Conservation (phyloP, 2,888 invertebrate genomes). For the Galerucella calmariensis region DNA sequence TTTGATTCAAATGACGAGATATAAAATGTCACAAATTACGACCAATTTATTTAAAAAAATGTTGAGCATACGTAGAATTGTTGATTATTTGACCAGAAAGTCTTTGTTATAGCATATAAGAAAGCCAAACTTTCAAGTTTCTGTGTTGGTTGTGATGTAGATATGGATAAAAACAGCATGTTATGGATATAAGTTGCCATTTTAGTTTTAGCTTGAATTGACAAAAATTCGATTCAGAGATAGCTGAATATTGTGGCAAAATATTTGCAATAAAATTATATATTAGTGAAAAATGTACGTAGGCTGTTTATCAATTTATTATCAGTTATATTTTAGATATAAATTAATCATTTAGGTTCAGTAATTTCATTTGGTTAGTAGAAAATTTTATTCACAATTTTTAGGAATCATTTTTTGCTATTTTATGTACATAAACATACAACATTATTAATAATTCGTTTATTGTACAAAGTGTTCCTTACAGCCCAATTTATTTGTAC, state of each 20-base stretch:
- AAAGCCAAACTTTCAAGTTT: conserved; percentile 5
- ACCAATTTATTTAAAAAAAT: background rate
- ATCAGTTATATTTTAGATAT: background rate
- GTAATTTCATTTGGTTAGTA: background rate
- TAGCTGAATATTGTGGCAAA: conserved; percentile 37
- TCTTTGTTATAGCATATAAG: background rate
- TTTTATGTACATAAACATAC: background rate
- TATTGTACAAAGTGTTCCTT: conserved; percentile 28
- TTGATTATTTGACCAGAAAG: background rate
- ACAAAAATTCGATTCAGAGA: conserved; percentile 32
- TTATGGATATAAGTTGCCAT: conserved; percentile 57
- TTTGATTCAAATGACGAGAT: background rate
- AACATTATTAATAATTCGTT: background rate
- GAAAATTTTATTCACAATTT: background rate
- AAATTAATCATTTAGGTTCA: background rate
- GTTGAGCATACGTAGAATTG: background rate
- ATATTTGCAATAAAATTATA: background rate
- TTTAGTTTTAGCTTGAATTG: conserved; percentile 56
- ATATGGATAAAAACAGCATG: conserved; percentile 56
- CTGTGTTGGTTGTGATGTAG: conserved; percentile 32
- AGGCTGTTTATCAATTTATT: background rate
- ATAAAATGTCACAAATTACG: too few species aligned
- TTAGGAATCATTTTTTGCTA: conserved; percentile 4
- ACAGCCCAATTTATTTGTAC: conserved; percentile 52
- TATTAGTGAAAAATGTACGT: conserved; percentile 4